phyloP scores from a whole-genome alignment of 2,888 invertebrate genomes.

The Junonia oenone region DNA sequence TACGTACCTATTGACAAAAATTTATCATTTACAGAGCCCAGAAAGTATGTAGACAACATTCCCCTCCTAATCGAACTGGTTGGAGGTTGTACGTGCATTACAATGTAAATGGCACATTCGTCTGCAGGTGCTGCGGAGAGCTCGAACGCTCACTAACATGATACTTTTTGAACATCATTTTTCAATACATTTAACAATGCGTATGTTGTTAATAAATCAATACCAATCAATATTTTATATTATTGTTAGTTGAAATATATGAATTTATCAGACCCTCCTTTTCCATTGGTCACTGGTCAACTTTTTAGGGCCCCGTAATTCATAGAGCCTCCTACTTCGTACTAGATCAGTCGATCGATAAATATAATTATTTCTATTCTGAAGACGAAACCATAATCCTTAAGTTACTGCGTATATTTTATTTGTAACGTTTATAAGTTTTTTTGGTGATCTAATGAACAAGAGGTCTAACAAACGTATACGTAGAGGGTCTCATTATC shows the following conservation, averaged over 20 bases:
- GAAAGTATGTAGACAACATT: conserved; percentile 59
- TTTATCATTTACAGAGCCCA: conserved; percentile 23
- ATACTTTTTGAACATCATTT: conserved; percentile 43
- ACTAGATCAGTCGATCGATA: too few species aligned
- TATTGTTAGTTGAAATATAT: conserved; percentile 19
- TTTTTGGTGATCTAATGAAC: too few species aligned
- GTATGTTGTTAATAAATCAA: conserved; percentile 22
- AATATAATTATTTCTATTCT: too few species aligned
- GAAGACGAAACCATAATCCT: too few species aligned
- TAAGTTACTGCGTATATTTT: too few species aligned
- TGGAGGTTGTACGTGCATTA: conserved; percentile 65
- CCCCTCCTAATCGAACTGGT: conserved; percentile 71
- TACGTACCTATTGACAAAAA: conserved; percentile 21
- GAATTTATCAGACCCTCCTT: too few species aligned
- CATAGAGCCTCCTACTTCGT: too few species aligned
- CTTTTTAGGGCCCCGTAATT: too few species aligned
- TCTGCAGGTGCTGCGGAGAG: conserved; percentile 68
- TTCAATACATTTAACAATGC: conserved; percentile 47
- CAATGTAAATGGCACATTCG: conserved; percentile 75
- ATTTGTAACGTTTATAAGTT: too few species aligned
- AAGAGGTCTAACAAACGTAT: too few species aligned
- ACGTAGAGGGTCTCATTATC: too few species aligned
- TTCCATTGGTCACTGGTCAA: too few species aligned
- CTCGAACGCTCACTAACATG: conserved; percentile 47
- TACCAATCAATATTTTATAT: conserved; percentile 28